These are phyloP conservation scores for Leptopilina myrica DNA, from an alignment of 2,888 invertebrate genomes.

Conservation along the genomic window DNA sequence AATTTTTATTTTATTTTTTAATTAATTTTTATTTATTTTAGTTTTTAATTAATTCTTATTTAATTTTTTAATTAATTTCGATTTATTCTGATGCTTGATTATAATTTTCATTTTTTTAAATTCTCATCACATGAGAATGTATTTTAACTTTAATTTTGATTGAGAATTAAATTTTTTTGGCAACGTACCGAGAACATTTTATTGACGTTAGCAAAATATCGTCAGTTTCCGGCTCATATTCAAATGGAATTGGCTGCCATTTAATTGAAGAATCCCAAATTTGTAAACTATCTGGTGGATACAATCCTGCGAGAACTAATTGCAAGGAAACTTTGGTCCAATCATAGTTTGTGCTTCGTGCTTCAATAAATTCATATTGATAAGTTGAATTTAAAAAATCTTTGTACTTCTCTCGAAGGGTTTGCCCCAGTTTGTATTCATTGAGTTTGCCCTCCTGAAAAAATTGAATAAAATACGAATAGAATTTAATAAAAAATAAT, in stretches of 20 bases:
- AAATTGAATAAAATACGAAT: background rate
- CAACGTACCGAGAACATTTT: constrained; percentile 23
- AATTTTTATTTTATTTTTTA: too few species aligned
- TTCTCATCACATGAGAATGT: too few species aligned
- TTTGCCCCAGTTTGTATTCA: constrained; percentile 77
- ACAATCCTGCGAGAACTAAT: constrained; percentile 82
- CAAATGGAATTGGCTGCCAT: constrained; percentile 81
- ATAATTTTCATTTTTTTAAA: background rate
- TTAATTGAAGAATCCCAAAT: constrained; percentile 79
- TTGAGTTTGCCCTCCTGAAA: constrained; percentile 78
- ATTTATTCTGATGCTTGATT: too few species aligned
- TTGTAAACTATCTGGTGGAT: constrained; percentile 79
- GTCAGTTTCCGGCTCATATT: constrained; percentile 32
- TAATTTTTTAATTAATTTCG: too few species aligned
- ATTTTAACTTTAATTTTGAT: constrained; percentile 7
- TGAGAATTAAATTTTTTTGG: too few species aligned
- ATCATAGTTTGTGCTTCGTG: constrained; percentile 82
- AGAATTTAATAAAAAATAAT: too few species aligned
- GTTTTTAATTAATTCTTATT: too few species aligned
- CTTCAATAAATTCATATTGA: constrained; percentile 66
- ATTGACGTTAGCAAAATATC: constrained; percentile 49
- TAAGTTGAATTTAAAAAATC: constrained; percentile 76
- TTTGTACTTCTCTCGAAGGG: constrained; percentile 76
- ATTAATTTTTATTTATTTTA: too few species aligned
- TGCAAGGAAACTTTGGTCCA: constrained; percentile 85